Evolutionary conservation across 2,888 invertebrate species (phyloP).

Genomic region (Marasmarcha lunaedactyla): DNA sequence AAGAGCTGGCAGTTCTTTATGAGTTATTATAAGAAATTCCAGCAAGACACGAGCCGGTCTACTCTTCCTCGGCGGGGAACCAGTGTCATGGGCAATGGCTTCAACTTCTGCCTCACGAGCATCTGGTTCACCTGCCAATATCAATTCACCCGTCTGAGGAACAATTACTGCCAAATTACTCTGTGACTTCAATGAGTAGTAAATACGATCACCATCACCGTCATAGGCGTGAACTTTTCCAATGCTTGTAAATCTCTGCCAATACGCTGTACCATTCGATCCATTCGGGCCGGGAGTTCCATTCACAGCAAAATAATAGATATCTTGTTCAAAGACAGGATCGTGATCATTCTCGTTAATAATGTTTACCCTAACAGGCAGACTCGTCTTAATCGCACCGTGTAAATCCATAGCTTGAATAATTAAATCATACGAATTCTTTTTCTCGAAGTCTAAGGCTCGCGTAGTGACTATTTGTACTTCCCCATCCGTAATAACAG

Average conservation of each 20-base stretch:
- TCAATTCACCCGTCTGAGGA: slow-evolving; percentile 91
- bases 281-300: slow-evolving; percentile 71
- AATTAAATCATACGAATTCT: slow-evolving; percentile 77
- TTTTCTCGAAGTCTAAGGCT: slow-evolving; percentile 83
- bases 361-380: slow-evolving; percentile 81
- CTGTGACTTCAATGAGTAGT: slow-evolving; percentile 84
- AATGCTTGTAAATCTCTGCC: slow-evolving; percentile 85
- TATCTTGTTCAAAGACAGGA: slow-evolving; percentile 82
- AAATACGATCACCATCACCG: slow-evolving; percentile 92
- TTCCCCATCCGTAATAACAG: slow-evolving; percentile 71
- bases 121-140: slow-evolving; percentile 83
- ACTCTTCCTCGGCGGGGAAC: slow-evolving; percentile 79
- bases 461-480: slow-evolving; percentile 81
- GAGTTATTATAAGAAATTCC: slow-evolving; percentile 74
- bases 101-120: slow-evolving; percentile 76
- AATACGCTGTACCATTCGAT: slow-evolving; percentile 72
- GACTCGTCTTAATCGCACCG: slow-evolving; percentile 83
- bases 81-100: slow-evolving; percentile 86
- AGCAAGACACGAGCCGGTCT: slow-evolving; percentile 82
- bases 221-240: slow-evolving; percentile 90
- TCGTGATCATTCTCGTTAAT: slow-evolving; percentile 93
- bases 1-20: slow-evolving; percentile 73
- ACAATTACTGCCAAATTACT: slow-evolving; percentile 89
- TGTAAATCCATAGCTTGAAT: slow-evolving; percentile 85
- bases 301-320: slow-evolving; percentile 82